Conservation (phyloP, 2,888 invertebrate genomes). For the Papilio demoleus region DNA sequence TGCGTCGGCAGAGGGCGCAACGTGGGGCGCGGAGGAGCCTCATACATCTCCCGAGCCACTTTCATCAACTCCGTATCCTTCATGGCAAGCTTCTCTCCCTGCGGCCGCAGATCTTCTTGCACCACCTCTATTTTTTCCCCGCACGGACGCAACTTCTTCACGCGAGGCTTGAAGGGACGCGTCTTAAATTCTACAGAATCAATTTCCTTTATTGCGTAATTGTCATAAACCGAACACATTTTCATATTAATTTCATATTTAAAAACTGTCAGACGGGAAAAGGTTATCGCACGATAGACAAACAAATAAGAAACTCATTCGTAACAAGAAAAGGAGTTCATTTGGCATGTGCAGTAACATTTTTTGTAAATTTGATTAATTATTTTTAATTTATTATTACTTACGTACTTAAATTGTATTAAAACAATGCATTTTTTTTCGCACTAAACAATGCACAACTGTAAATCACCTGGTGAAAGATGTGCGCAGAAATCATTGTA, state of each 20-base stretch:
- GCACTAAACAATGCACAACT: too few species aligned
- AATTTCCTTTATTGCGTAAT: not conserved
- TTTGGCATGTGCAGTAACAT: too few species aligned
- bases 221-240: too few species aligned
- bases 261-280: too few species aligned
- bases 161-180: conserved; percentile 67
- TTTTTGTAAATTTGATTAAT: too few species aligned
- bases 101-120: conserved; percentile 45
- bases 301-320: too few species aligned
- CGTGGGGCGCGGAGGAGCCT: conserved; percentile 63
- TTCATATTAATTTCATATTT: too few species aligned
- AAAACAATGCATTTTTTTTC: too few species aligned
- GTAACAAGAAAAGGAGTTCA: too few species aligned
- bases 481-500: conserved; percentile 73
- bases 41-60: conserved; percentile 67
- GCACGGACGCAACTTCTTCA: conserved; percentile 57
- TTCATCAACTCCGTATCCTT: conserved; percentile 79
- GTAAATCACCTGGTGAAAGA: conserved; percentile 57
- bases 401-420: too few species aligned
- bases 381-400: too few species aligned
- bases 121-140: conserved; percentile 50
- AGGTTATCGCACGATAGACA: too few species aligned
- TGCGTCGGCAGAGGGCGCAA: conserved; percentile 68
- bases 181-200: conserved; percentile 63
- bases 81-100: conserved; percentile 64